Evolutionary conservation across 2,113 vertebrate genomes (phyloP), one percentile per base, ranked within the genome.

Genomic region (Alectura lathami): DNA sequence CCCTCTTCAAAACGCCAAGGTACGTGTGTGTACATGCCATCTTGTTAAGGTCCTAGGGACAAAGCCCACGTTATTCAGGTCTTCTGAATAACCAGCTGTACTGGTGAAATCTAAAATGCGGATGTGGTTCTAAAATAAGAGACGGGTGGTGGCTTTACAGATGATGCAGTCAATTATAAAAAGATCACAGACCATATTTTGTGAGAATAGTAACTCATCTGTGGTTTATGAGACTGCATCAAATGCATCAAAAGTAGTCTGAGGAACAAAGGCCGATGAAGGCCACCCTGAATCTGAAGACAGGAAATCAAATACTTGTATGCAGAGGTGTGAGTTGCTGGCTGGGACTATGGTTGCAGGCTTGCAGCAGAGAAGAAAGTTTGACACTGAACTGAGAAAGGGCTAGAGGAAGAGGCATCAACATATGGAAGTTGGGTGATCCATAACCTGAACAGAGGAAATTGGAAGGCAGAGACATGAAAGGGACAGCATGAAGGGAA

Each of bases 1-100:
- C 1, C 98, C 99, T 12, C 98, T 99, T 95, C 99, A 99, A 83
- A 99, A 99, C 13, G 97, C 98, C 80, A 98, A 99, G 99, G 99
- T 99, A 97, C 1, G 40, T 83, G 29, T 40, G 5, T 43, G 43
- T 59, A 2, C 53, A 8, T 17, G 38, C 14, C 43, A 5, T 57
- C 30, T 54, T 85, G 56, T 38, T 68, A 48, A 88, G n/a, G 9
- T 48, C 5, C 20, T 48, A 32, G 22, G 30, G 62, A 32, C 21
- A 42, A 63, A 62, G n/a, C 48, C n/a, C 40, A 74, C 2, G 2
- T 74, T 59, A 21, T 23, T 92, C 22, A 20, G 15, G 74, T 86
- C 34, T 67, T 77, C 23, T 77, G 38, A 67, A 34, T 42, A 32
- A 54, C n/a, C n/a, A n/a, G n/a, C 24, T 38, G 47, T 23, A 2